Conservation (phyloP, 2,888 invertebrate species). For the Tillus elongatus region DNA sequence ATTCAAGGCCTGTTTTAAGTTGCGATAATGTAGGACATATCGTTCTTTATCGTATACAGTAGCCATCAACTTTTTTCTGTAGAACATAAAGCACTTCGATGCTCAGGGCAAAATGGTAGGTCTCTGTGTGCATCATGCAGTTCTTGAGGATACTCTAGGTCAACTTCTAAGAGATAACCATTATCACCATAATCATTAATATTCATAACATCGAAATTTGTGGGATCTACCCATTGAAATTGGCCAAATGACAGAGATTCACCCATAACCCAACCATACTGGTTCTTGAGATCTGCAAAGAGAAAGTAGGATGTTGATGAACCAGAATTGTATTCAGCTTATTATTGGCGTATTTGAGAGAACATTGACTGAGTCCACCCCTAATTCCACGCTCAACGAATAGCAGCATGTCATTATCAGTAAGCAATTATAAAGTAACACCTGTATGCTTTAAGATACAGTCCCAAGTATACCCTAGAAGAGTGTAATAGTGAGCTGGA, state of each 20-base stretch:
- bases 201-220: conserved; percentile 5
- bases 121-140: conserved; percentile 18
- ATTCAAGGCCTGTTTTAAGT: conserved; percentile 8
- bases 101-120: conserved; percentile 17
- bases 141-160: conserved; percentile 17
- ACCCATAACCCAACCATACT: conserved; percentile 18
- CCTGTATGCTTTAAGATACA: conserved; percentile 27
- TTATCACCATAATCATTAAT: too few species aligned
- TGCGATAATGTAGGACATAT: conserved; percentile 12
- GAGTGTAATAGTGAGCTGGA: conserved; percentile 26
- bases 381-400: conserved; percentile 25
- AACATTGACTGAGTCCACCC: conserved; percentile 27
- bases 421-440: conserved; percentile 8
- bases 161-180: conserved; percentile 18
- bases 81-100: conserved; percentile 10
- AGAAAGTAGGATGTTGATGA: conserved; percentile 12
- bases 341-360: conserved; percentile 27
- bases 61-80: conserved; percentile 12
- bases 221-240: conserved; percentile 13
- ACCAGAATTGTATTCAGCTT: conserved; percentile 19
- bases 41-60: conserved; percentile 7
- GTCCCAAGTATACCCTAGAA: conserved; percentile 28
- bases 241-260: conserved; percentile 13
- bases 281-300: conserved; percentile 20
- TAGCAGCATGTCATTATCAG: conserved; percentile 21